These are phyloP conservation scores for Plectrocnemia conspersa DNA, from an alignment of 1,140 invertebrate species.

Conservation along the genomic window DNA sequence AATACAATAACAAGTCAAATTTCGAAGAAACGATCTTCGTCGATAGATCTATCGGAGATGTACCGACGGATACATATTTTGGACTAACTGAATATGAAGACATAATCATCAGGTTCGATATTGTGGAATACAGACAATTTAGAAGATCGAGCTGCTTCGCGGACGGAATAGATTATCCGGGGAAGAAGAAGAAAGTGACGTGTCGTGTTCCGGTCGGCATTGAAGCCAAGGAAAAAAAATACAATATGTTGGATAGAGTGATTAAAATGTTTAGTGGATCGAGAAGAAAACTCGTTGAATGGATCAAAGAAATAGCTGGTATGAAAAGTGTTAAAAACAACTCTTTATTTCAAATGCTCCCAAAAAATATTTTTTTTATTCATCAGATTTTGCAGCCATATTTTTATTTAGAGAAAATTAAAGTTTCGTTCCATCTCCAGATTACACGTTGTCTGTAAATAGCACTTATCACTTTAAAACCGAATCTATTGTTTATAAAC, in stretches of 20 bases:
- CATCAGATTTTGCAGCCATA: no score
- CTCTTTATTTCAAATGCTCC: no score
- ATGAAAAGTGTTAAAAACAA: no score
- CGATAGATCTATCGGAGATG: background rate
- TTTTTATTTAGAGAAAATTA: no score
- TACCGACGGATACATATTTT: conserved; percentile 16
- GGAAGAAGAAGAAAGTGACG: conserved; percentile 16
- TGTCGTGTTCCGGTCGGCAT: conserved; percentile 30
- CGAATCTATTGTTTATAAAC: no score
- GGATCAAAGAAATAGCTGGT: background rate
- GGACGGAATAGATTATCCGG: conserved; percentile 20
- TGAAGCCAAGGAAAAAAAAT: conserved; percentile 38
- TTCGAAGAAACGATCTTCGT: background rate
- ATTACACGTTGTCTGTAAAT: no score
- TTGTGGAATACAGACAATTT: conserved; percentile 23
- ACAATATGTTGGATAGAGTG: no score
- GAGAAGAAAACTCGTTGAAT: conserved; percentile 6
- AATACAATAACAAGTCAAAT: background rate
- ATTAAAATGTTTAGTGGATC: background rate
- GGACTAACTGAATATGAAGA: conserved; percentile 25
- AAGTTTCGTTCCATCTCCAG: no score
- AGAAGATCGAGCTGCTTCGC: conserved; percentile 6
- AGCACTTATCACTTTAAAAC: no score
- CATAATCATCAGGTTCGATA: conserved; percentile 28
- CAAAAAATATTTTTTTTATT: no score